Base-by-base conservation (phyloP, 1,140 invertebrate species). In the Hirudo medicinalis region DNA sequence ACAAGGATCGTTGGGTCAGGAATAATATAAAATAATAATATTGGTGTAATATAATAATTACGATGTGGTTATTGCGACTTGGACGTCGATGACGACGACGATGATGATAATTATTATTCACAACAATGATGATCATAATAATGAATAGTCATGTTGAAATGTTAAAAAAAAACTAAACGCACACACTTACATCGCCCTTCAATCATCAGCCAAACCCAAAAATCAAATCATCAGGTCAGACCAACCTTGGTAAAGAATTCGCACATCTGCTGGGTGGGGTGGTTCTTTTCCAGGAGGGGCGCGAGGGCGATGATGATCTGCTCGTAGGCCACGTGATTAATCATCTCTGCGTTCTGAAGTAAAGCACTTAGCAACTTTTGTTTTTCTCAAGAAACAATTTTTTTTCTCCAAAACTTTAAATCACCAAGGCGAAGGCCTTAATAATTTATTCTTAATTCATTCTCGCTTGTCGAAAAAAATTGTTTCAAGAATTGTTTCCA, bases 261-360 rank as follows among this genome's bases (percentile, higher is more conserved):
- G 79, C 86, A 87, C 70, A 87, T 85, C 76, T 86, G 85, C 40
- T 85, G 82, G 27, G 86, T 86, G 6, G 86, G 86, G 73, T 86
- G 85, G 72, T 83, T 85, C 75, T 85, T 83, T 77, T 87, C 86
- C 68, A 87, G 77, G 20, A 87, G 79, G 25, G 86, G 86, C 13
- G 85, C 79, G 75, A 87, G 76, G 22, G 85, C 83, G 19, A 83
- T 79, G 67, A 87, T 85, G 40, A 87, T 82, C 75, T 86, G 85
- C 78, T 87, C 86, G 69, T 82, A 80, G 27, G 77, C 78, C 29
- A 77, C 78, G 75, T 76, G 78, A 60, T 78, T 78, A 60, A 82
- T 78, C 67, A 78, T 75, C 71, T 81, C 80, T 66, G 76, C 76
- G 76, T 79, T 80, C 78, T 81, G 77, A 73, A 78, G 77, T 43